phyloP scores from a whole-genome alignment of 1,140 invertebrate genomes.

The Cyrtorhinus lividipennis region DNA sequence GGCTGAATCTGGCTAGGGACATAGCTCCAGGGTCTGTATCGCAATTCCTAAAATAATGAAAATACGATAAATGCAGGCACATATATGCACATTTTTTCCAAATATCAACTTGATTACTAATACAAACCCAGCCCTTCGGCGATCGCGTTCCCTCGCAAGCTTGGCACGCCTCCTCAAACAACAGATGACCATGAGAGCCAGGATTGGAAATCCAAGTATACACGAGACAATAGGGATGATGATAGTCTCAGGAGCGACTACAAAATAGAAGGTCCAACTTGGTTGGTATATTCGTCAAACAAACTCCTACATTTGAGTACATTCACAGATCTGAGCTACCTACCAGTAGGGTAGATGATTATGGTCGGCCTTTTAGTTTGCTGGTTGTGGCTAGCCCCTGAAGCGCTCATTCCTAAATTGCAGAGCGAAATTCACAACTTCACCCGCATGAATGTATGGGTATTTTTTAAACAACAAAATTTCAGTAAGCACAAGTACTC shows the following conservation, averaged over 20 bases:
- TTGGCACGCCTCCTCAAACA: constrained; percentile 67
- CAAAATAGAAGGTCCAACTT: too few relatives aligned
- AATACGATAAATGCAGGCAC: neutral
- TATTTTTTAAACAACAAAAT: too few relatives aligned
- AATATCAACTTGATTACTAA: neutral
- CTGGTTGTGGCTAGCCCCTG: neutral
- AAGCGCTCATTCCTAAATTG: constrained; percentile 8
- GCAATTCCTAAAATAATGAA: constrained; percentile 41
- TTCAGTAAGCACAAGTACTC: too few relatives aligned
- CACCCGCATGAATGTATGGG: too few relatives aligned
- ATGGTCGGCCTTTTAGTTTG: constrained; percentile 32
- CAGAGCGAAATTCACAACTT: too few relatives aligned
- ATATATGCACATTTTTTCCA: too few relatives aligned
- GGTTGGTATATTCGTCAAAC: too few relatives aligned
- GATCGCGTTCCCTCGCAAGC: constrained; percentile 38
- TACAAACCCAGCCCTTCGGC: constrained; percentile 27
- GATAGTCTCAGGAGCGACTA: constrained; percentile 75
- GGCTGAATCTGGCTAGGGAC: constrained; percentile 60
- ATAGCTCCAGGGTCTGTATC: constrained; percentile 63
- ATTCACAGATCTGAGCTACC: neutral
- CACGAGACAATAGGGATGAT: constrained; percentile 78
- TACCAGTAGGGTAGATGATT: constrained; percentile 40
- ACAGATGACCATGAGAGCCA: constrained; percentile 73
- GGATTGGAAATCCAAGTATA: constrained; percentile 70
- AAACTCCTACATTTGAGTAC: too few relatives aligned